These are phyloP conservation scores for Heteronetta atricapilla DNA, from an alignment of 2,113 vertebrate genomes.

Conservation along the genomic window DNA sequence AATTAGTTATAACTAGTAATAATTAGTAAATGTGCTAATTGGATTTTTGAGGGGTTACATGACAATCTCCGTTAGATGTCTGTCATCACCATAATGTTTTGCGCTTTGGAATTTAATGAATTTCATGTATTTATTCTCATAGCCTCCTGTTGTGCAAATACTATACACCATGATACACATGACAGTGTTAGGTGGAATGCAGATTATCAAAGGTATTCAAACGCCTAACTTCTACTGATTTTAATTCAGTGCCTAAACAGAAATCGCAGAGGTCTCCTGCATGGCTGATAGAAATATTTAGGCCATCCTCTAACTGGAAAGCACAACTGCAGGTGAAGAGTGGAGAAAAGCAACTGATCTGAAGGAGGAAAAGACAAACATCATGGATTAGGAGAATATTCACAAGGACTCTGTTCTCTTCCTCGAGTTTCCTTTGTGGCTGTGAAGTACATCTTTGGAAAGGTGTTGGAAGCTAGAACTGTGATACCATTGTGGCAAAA, in stretches of 20 bases:
- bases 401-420: not conserved
- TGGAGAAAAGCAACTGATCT: not conserved
- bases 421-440: not conserved
- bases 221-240: not conserved
- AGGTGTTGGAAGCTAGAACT: not conserved
- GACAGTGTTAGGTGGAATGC: not conserved
- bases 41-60: conserved; percentile 51
- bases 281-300: not conserved
- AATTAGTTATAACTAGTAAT: conserved; percentile 63
- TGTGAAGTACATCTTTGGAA: not conserved
- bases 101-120: not conserved
- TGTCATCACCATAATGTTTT: not conserved
- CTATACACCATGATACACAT: not conserved
- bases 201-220: not conserved
- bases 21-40: conserved; percentile 57
- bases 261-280: not conserved
- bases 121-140: conserved; percentile 23
- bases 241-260: not conserved
- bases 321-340: not conserved
- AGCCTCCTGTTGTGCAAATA: conserved; percentile 20
- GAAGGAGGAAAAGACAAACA: not conserved
- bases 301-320: not conserved
- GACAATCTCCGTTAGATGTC: not conserved
- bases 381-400: not conserved
- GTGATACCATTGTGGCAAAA: not conserved